Evolutionary conservation across 2,888 invertebrate species (phyloP).

Genomic region (Chrysina gloriosa): DNA sequence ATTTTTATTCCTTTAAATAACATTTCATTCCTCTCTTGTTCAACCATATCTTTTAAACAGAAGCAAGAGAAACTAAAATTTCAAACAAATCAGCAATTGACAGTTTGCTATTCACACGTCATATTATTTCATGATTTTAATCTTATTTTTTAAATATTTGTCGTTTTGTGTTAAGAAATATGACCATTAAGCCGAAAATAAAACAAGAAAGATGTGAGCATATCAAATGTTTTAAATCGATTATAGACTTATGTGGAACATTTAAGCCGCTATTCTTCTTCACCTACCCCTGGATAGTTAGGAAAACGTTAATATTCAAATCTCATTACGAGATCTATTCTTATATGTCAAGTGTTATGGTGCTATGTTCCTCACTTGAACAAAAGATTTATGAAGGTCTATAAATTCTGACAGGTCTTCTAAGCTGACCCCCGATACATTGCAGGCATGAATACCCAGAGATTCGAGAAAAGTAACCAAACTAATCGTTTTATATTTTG

Average conservation of each 20-base stretch:
- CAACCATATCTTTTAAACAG: too few relatives aligned
- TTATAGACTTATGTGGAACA: conserved; percentile 24
- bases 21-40: too few relatives aligned
- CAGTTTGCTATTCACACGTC: too few relatives aligned
- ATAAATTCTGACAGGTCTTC: conserved; percentile 35
- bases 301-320: conserved; percentile 31
- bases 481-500: conserved; percentile 25
- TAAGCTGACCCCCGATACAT: conserved; percentile 11
- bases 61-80: too few relatives aligned
- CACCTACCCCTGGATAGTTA: background rate
- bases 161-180: background rate
- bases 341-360: conserved; percentile 21
- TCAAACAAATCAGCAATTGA: too few relatives aligned
- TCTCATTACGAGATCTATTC: conserved; percentile 27
- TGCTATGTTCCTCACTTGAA: conserved; percentile 28
- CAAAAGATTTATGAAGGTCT: conserved; percentile 39
- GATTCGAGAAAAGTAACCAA: conserved; percentile 14
- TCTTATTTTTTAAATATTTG: background rate
- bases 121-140: too few relatives aligned
- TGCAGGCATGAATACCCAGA: conserved; percentile 2
- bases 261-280: background rate
- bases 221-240: conserved; percentile 25
- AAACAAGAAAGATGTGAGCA: conserved; percentile 5
- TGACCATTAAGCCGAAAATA: background rate
- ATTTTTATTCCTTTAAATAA: too few relatives aligned